Evolutionary conservation across 2,113 vertebrate species (phyloP).

Genomic region (Percopsis transmontana): DNA sequence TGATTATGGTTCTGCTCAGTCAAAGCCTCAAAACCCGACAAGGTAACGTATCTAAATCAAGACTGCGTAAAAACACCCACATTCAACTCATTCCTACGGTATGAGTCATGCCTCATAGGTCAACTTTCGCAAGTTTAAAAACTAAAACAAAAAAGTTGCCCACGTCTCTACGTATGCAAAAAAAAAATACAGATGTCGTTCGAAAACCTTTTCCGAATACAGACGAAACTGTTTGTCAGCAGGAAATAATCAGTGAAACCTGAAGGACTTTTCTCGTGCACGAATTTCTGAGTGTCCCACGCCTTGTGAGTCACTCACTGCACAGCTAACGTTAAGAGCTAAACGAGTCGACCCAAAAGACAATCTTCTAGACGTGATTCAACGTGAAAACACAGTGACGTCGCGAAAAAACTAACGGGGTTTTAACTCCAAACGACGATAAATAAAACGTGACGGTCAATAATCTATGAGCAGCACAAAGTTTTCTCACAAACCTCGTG

Average conservation of each 20-base stretch:
- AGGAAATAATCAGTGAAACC: conserved; percentile 9
- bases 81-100: conserved; percentile 73
- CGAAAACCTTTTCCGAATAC: conserved; percentile 78
- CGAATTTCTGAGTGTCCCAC: conserved; percentile 75
- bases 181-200: conserved; percentile 68
- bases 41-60: no score
- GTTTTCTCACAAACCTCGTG: conserved; percentile 86
- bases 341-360: neutral
- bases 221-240: conserved; percentile 45
- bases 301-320: conserved; percentile 75
- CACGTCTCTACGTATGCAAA: no score
- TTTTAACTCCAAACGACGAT: neutral
- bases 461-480: neutral
- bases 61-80: conserved; percentile 62
- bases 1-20: no score
- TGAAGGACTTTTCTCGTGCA: conserved; percentile 61
- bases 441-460: neutral
- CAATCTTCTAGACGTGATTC: neutral
- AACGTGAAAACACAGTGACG: conserved; percentile 7
- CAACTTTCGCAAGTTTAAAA: no score
- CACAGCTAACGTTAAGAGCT: conserved; percentile 10
- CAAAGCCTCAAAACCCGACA: no score
- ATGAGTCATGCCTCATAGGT: conserved; percentile 5
- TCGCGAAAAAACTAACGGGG: neutral
- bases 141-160: no score